A percentile compares a stretch with the other conserved stretches of the same genome.
These are phyloP conservation scores for Petromus typicus DNA, from an alignment of 2,113 vertebrate genomes.

Conservation along the genomic window DNA sequence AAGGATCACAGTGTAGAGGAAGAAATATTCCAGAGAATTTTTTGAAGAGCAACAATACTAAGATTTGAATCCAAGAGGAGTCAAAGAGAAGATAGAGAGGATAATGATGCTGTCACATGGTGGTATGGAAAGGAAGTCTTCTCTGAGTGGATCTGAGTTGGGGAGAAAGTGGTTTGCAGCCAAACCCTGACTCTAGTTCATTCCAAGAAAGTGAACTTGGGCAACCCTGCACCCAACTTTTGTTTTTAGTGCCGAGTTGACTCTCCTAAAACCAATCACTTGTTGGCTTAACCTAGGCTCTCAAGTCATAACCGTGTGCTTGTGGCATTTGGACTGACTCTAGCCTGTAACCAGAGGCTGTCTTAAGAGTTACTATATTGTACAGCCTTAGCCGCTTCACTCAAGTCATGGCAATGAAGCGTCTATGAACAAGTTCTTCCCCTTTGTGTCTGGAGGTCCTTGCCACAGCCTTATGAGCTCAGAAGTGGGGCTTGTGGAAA, in stretches of 20 bases:
- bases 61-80: not conserved
- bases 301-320: not conserved
- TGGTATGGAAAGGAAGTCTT: fast-evolving
- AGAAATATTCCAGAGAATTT: not conserved
- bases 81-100: not conserved
- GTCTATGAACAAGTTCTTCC: not conserved
- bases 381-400: not conserved
- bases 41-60: not conserved
- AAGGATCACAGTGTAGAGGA: not conserved
- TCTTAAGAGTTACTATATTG: not conserved
- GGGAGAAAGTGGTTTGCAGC: not conserved
- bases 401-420: not conserved
- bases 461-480: not conserved
- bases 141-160: not conserved
- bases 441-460: not conserved
- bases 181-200: not conserved
- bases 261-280: conserved; percentile 3
- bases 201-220: not conserved
- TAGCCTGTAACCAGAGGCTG: not conserved
- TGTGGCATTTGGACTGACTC: not conserved
- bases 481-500: not conserved
- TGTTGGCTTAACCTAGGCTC: not conserved
- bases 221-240: not conserved
- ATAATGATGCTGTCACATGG: too few relatives aligned
- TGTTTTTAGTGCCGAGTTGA: not conserved